Percentiles rank a stretch among this genome's conserved stretches.
These are phyloP conservation scores for Sialis lutaria DNA, from an alignment of 2,888 invertebrate genomes.

Conservation along the genomic window DNA sequence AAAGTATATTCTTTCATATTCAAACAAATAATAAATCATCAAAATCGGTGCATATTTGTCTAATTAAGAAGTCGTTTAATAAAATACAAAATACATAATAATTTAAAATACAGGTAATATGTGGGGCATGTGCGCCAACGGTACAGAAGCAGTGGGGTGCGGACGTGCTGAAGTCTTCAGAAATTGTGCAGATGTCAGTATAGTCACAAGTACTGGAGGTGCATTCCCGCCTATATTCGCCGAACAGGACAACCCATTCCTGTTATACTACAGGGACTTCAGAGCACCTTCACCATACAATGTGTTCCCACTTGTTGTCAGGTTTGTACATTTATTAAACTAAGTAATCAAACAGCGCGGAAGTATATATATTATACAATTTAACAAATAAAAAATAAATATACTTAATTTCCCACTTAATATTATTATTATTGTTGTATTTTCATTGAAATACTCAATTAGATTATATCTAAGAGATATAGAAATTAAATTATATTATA, in stretches of 20 bases:
- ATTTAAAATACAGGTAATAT: slow-evolving; percentile 46
- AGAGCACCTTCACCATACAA: slow-evolving; percentile 40
- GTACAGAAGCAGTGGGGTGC: slow-evolving; percentile 74
- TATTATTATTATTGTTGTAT: too few relatives aligned
- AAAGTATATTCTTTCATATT: too few relatives aligned
- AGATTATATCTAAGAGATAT: too few relatives aligned
- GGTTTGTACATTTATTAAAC: slow-evolving; percentile 25
- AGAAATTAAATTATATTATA: too few relatives aligned
- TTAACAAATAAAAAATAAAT: too few relatives aligned
- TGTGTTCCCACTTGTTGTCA: slow-evolving; percentile 57
- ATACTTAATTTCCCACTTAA: too few relatives aligned
- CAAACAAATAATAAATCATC: too few relatives aligned
- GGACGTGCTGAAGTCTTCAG: slow-evolving; percentile 83
- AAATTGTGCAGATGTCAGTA: slow-evolving; percentile 77
- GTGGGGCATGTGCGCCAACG: slow-evolving; percentile 78
- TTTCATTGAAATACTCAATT: too few relatives aligned
- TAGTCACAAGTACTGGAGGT: slow-evolving; percentile 62
- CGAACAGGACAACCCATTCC: slow-evolving; percentile 50
- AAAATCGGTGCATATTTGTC: too few relatives aligned
- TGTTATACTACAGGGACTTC: slow-evolving; percentile 58
- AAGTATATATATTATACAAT: too few relatives aligned
- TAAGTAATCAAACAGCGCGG: too few relatives aligned
- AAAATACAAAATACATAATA: not conserved
- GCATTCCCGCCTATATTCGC: slow-evolving; percentile 54
- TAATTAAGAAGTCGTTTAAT: not conserved